Evolutionary conservation across 1,140 invertebrate species (phyloP), one percentile per base, ranked within the genome.

Genomic region (Eubasilissa regina): DNA sequence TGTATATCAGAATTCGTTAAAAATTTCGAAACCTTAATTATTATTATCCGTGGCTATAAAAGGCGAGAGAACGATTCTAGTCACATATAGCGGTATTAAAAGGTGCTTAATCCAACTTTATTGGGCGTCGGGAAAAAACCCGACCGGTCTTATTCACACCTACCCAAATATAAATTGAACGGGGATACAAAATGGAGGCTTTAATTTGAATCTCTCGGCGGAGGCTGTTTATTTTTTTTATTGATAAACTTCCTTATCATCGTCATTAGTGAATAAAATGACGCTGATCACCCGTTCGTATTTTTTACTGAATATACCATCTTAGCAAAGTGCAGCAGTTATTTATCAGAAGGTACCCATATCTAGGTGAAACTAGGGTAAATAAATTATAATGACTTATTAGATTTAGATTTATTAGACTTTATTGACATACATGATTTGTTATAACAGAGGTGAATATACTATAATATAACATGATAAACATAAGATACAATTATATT

Each of bases 71-170:
- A 51, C 12, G 35, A 70, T 55, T 56, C 70, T 35, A 74, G 51
- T 74, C 70, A 25, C 53, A 56, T 70, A 43, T 12, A 7, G 47
- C 25, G 43, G 25, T 21, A 56, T 74, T 74, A 74, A 74, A 56
- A 74, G 21, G 15, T 48, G 17, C 66, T 70, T 74, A 74, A 74
- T 74, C 70, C 70, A 43, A 56, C 70, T 74, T 74, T 74, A 74
- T 74, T 56, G 48, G 13, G 7, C n/a, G n/a, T 44, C 10, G 12
- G 13, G 19, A 17, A 47, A 72, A 74, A 70, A 70, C 45, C 47
- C 45, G 66, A 12, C 66, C 45, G 35, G 60, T 43, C 1, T 35
- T 35, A 58, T 58, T 70, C 66, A 47, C 70, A 74, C 51, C 70
- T 74, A 56, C 21, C 21, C 21, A 55, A 55, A 72, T 10, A 56